Percentiles rank a stretch among this genome's conserved stretches.
Conservation (phyloP, 2,113 vertebrate genomes). For the Ginglymostoma cirratum region DNA sequence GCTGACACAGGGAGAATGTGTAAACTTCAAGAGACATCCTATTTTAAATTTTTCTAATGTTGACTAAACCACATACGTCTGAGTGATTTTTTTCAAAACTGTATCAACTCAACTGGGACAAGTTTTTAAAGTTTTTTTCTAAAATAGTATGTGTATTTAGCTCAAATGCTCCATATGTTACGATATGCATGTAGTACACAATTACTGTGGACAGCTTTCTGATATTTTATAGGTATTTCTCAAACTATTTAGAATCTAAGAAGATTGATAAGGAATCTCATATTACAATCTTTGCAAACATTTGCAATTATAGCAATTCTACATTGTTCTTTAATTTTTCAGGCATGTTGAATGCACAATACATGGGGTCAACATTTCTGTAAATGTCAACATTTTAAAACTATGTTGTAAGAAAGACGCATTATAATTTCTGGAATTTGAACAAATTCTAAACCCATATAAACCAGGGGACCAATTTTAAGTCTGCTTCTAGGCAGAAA, state of each 20-base stretch:
- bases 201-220: background rate
- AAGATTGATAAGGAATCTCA: background rate
- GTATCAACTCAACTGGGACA: background rate
- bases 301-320: background rate
- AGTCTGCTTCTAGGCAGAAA: conserved; percentile 36
- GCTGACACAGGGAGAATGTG: no score
- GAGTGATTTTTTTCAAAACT: background rate
- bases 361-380: background rate
- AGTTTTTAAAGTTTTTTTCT: background rate
- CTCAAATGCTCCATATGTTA: background rate
- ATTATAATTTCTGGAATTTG: no score
- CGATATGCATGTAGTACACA: background rate
- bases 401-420: no score
- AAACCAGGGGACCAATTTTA: background rate
- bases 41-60: background rate
- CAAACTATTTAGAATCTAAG: background rate
- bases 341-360: background rate
- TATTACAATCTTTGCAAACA: background rate
- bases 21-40: background rate
- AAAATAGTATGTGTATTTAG: background rate
- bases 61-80: background rate
- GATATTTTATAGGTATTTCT: background rate
- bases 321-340: background rate
- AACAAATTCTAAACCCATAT: no score
- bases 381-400: background rate